Base-by-base conservation (phyloP, 2,113 vertebrate genomes). In the Trematomus loennbergii region DNA sequence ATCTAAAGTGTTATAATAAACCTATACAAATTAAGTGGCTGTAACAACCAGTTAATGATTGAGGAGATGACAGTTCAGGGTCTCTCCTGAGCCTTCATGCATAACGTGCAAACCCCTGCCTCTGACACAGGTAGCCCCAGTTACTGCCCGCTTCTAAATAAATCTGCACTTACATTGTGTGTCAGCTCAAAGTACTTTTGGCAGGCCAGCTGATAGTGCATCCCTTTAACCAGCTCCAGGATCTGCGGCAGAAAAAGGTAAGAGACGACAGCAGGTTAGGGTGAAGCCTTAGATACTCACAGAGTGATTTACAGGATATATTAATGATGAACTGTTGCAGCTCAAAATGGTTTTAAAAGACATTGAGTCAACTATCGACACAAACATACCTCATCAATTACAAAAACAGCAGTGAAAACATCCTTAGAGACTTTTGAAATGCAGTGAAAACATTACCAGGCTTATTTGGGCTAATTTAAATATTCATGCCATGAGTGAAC, bases 111-210 rank as follows among this genome's bases (percentile, higher is more conserved):
- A 86, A 88, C 68, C 43, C 52, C 50, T 45, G 87, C 78, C 75
- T 87, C 71, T 80, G 59, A 89, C 36, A 91, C 84, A 90, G 65
- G 70, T 5, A 2, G 36, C 68, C 61, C 59, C 57, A 68, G 72
- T 65, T 86, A 84, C 8, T 79, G 62, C 8, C 8, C 3, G 46
- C 72, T 52, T 89, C 84, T 92, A 88, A 90, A 64, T 2, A 73
- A 92, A 82, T 46, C 72, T 77, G 25, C 89, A 95, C 97, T 99
- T 95, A 99, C 98, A 79, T 95, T 96, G 89, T 99, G 98, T 0
- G 95, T 97, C 91, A 98, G 85, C 91, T 99, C 97, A 50, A 98
- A 99, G 95, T 97, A 99, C 89, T 99, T 99, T 92, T 99, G 98
- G 92, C 98, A 99, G 55, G 98, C 98, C 91, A 99, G 94, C 81